These are phyloP conservation scores for Melitaea cinxia DNA, from an alignment of 1,140 invertebrate species.

Conservation along the genomic window DNA sequence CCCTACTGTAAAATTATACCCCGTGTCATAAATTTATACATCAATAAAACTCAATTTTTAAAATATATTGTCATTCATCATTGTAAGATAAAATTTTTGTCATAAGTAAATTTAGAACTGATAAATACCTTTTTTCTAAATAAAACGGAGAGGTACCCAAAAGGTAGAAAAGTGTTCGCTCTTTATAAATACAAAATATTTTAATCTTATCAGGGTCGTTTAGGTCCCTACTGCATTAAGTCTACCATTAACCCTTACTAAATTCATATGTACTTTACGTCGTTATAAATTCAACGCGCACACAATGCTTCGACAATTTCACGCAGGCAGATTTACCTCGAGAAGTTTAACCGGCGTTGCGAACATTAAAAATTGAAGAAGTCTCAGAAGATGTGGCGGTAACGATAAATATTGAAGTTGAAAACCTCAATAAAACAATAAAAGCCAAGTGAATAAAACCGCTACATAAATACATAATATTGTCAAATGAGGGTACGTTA, in stretches of 20 bases:
- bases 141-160: too few species aligned
- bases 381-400: conserved; percentile 36
- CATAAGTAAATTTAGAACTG: too few species aligned
- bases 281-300: conserved; percentile 34
- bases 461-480: neutral
- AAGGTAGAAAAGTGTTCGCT: too few species aligned
- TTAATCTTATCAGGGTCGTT: too few species aligned
- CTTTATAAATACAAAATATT: too few species aligned
- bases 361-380: conserved; percentile 49
- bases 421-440: conserved; percentile 25
- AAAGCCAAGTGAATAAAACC: conserved; percentile 11
- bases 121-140: too few species aligned
- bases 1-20: too few species aligned
- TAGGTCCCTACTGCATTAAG: neutral
- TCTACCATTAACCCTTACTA: neutral
- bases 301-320: conserved; percentile 35
- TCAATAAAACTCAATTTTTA: too few species aligned
- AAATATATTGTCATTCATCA: too few species aligned
- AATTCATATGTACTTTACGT: conserved; percentile 4
- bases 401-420: conserved; percentile 45
- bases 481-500: neutral
- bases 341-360: conserved; percentile 31
- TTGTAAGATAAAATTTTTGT: too few species aligned
- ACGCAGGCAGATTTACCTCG: conserved; percentile 19
- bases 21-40: too few species aligned